Base-by-base conservation (phyloP, 2,888 invertebrate species). In the Latrodectus hesperus region DNA sequence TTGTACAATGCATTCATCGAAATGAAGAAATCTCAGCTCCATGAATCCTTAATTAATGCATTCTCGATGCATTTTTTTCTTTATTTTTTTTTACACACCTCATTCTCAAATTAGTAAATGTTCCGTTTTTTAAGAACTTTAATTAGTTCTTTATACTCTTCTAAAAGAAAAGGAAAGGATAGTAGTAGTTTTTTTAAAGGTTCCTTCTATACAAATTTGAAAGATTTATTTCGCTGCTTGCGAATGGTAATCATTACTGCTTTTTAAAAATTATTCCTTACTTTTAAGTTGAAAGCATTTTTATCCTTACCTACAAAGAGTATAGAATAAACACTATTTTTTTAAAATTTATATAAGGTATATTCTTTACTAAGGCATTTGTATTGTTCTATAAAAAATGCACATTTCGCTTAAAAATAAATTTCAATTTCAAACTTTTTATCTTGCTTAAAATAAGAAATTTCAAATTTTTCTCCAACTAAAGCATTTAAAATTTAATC, bases 61-160 rank as follows among this genome's bases (percentile, higher is more conserved):
- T 60, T 60, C 60, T 38, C 38, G 4, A 38, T 38, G 38, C 38
- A 38, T 38, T 38, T 71, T 80, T 70, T 78, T 49, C 9, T 60
- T 49, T 3, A 52, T 17, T 74, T 74, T 73, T 74, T 65, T 51
- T 16, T 49, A 52, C 9, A 16, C 53, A 55, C 78, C 55, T 78
- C 73, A 17, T 51, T 73, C 73, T 52, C 67, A 74, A 81, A 81
- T 74, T 74, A 65, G 81, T 52, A 52, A 81, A 81, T 67, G 81
- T 67, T 81, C 64, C 16, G 22, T 52, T 73, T 73, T 79, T 81
- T 81, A 65, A 74, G 65, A 51, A 71, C 65, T 81, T 81, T 81
- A 81, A 81, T 81, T 81, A 81, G 81, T 22, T 51, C 52, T 74
- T 81, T 80, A 60, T 60, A 16, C n/a, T 60, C 60, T 60, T 60